Base-by-base conservation (phyloP, 1,140 invertebrate species). In the Psix sp. region DNA sequence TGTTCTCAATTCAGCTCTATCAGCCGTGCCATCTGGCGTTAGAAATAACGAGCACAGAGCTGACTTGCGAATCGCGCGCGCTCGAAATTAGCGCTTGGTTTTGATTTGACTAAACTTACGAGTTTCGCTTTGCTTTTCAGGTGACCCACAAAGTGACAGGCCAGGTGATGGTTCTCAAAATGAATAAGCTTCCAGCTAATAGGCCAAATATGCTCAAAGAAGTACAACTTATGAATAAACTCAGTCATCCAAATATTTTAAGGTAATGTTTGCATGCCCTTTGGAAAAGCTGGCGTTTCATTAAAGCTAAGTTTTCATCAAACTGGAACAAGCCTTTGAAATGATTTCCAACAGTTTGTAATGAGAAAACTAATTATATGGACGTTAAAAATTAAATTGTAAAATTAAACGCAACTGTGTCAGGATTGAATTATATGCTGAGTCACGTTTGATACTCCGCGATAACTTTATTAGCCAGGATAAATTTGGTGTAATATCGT, bases 91-190 rank as follows among this genome's bases (percentile, higher is more conserved):
- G 60, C 48, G 26, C n/a, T 43, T 54, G 26, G 4, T 4, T 29
- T 7, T 33, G 14, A 7, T 29, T 65, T 49, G 11, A 36, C 54
- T 62, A 60, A 73, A 66, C 26, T 66, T 56, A n/a, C n/a, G 49
- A 36, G 43, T 17, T 39, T 65, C 29, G 48, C 26, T 49, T 77
- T 60, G 45, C 75, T 82, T 86, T n/a, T 90, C 89, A 98, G 96
- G 96, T 98, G 82, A 96, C 94, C 59, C 96, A 98, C 88, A 92
- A 94, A 83, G 92, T 92, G 43, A 96, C 95, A 31, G 93, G 93
- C 74, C 91, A 97, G 86, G 94, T 98, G 80, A 98, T 98, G 96
- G 96, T 98, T 77, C 91, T 98, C 71, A 98, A 98, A 89, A 96
- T 98, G 94, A 98, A 98, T 89, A 94, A 94, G 82, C 91, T 95